phyloP scores from a whole-genome alignment of 1,140 invertebrate species.

The Coboldia fuscipes region DNA sequence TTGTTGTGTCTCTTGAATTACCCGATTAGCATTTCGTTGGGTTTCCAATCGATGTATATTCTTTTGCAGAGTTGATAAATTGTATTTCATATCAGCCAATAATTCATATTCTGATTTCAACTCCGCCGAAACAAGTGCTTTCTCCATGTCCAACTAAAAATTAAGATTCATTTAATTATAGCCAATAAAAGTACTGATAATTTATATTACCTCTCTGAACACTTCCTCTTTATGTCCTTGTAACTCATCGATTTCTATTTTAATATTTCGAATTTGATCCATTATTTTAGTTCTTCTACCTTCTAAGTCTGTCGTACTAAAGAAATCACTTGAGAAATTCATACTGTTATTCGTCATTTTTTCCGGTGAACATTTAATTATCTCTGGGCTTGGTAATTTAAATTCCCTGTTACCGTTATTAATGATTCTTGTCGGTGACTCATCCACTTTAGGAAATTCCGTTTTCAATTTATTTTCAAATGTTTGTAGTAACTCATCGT shows the following conservation, averaged over 20 bases:
- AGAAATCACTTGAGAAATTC: constrained; percentile 17
- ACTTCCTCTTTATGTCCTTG: constrained; percentile 32
- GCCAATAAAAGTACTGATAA: background rate
- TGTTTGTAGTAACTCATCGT: constrained; percentile 18
- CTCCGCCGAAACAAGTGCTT: constrained; percentile 60
- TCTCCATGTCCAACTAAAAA: constrained; percentile 60
- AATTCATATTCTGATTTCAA: constrained; percentile 52
- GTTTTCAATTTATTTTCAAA: constrained; percentile 18
- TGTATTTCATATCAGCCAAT: constrained; percentile 47
- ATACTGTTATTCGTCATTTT: constrained; percentile 16
- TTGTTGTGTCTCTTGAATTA: constrained; percentile 21
- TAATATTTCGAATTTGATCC: constrained; percentile 19
- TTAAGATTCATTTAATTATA: constrained; percentile 2
- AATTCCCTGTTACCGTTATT: background rate
- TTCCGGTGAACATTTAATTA: background rate
- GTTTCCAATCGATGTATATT: constrained; percentile 17
- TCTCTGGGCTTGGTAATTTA: background rate
- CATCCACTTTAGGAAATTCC: constrained; percentile 9
- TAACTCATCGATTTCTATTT: constrained; percentile 31
- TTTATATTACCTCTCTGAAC: constrained; percentile 29
- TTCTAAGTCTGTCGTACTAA: too few relatives aligned
- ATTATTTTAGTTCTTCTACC: constrained; percentile 2
- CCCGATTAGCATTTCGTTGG: constrained; percentile 18
- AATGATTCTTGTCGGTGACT: constrained; percentile 5
- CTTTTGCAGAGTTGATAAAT: constrained; percentile 21